These are phyloP conservation scores for Papilio protenor DNA, from an alignment of 2,888 invertebrate genomes.

Conservation along the genomic window DNA sequence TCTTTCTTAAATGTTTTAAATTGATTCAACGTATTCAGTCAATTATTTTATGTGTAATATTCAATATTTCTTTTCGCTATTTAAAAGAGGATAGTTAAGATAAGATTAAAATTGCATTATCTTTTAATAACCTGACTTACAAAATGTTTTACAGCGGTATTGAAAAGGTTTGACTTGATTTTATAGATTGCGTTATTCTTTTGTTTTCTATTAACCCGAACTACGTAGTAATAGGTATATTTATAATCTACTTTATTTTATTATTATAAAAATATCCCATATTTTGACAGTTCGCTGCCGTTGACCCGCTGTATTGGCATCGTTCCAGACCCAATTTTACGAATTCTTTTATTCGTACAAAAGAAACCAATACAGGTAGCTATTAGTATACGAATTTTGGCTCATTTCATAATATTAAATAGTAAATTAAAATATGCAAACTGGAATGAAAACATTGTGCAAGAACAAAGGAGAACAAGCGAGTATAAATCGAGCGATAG, in stretches of 20 bases:
- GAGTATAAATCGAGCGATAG: too few relatives aligned
- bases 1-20: background rate
- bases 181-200: background rate
- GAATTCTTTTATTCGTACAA: constrained; percentile 21
- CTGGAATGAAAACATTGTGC: too few relatives aligned
- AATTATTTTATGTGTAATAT: background rate
- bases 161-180: background rate
- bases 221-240: background rate
- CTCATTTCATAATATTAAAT: background rate
- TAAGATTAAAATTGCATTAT: background rate
- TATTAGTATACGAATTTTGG: background rate
- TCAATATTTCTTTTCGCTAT: background rate
- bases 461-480: too few relatives aligned
- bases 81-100: background rate
- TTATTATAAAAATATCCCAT: constrained; percentile 11
- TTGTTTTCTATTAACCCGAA: background rate
- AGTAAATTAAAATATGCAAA: background rate
- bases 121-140: background rate
- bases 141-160: background rate
- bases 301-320: constrained; percentile 17
- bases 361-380: constrained; percentile 2
- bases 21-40: background rate
- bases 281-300: constrained; percentile 15
- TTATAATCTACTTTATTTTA: background rate
- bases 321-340: constrained; percentile 6